phyloP scores from a whole-genome alignment of 2,888 invertebrate genomes.

The Tolmerus cingulatus region DNA sequence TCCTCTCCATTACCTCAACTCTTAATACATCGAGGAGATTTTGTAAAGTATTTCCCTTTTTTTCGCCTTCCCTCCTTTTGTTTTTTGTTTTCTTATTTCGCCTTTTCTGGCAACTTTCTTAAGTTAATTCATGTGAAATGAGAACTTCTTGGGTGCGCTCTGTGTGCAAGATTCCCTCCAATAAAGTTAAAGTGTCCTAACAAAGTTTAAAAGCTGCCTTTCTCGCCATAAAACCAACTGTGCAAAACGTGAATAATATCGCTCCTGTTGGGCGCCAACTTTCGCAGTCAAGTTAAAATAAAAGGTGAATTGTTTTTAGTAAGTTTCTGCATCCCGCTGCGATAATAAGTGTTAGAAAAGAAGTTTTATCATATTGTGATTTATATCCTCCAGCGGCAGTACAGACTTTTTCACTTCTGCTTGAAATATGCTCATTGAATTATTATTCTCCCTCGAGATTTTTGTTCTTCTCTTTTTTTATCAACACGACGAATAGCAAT shows the following conservation, averaged over 20 bases:
- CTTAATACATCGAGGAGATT: conserved; percentile 36
- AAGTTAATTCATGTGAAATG: conserved; percentile 47
- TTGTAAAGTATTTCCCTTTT: conserved; percentile 25
- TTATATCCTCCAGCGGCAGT: not conserved
- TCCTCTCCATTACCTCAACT: conserved; percentile 29
- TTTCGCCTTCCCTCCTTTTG: not conserved
- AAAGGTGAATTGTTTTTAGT: conserved; percentile 29
- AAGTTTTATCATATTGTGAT: conserved; percentile 35
- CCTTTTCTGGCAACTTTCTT: conserved; percentile 36
- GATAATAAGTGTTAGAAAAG: conserved; percentile 30
- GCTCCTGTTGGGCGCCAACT: conserved; percentile 26
- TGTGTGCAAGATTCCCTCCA: conserved; percentile 37
- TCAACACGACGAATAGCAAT: not conserved
- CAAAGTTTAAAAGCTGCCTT: conserved; percentile 47
- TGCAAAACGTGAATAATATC: conserved; percentile 30
- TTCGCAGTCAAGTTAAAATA: conserved; percentile 19
- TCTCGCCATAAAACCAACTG: conserved; percentile 42
- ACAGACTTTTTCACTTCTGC: not conserved
- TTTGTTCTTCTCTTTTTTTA: not conserved
- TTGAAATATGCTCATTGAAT: conserved; percentile 20
- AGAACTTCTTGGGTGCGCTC: not conserved
- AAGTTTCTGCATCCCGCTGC: conserved; percentile 25
- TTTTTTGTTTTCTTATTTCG: conserved; percentile 24
- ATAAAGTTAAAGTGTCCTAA: conserved; percentile 47
- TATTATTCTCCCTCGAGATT: not conserved